These are phyloP conservation scores for Drosophila ogumai DNA, from an alignment of 1,140 invertebrate species.

Conservation along the genomic window DNA sequence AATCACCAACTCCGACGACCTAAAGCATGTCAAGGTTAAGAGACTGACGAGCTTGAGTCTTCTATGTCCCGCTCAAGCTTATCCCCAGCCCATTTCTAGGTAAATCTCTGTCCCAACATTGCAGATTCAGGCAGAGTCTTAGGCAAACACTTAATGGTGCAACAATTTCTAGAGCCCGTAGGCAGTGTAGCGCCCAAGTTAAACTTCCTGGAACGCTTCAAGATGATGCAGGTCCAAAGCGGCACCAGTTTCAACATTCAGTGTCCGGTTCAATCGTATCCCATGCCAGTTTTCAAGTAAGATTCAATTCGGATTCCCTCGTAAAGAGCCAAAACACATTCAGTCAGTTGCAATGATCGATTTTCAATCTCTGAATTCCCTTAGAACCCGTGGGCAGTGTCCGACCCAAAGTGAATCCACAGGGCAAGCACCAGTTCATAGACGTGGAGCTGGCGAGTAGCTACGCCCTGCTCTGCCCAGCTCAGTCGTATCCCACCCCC, in stretches of 20 bases:
- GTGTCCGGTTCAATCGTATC: conserved; percentile 91
- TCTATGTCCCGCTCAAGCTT: conserved; percentile 90
- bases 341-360: conserved; percentile 11
- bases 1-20: conserved; percentile 86
- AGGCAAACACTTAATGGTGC: background rate
- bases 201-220: conserved; percentile 85
- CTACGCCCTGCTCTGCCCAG: conserved; percentile 87
- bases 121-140: background rate
- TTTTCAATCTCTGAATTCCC: background rate
- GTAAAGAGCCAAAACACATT: conserved; percentile 27
- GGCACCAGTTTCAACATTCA: conserved; percentile 86
- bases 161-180: conserved; percentile 72
- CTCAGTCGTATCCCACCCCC: conserved; percentile 90
- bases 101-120: conserved; percentile 72
- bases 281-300: conserved; percentile 88
- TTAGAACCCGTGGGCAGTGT: conserved; percentile 91
- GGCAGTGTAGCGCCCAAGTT: conserved; percentile 86
- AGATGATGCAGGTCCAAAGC: conserved; percentile 68
- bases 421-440: conserved; percentile 86
- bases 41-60: conserved; percentile 85
- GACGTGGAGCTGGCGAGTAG: conserved; percentile 87
- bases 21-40: conserved; percentile 81
- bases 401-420: conserved; percentile 88
- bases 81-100: conserved; percentile 88
- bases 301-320: conserved; percentile 3